Base-by-base conservation (phyloP, 2,113 vertebrate species). In the Bothrops jararaca region DNA sequence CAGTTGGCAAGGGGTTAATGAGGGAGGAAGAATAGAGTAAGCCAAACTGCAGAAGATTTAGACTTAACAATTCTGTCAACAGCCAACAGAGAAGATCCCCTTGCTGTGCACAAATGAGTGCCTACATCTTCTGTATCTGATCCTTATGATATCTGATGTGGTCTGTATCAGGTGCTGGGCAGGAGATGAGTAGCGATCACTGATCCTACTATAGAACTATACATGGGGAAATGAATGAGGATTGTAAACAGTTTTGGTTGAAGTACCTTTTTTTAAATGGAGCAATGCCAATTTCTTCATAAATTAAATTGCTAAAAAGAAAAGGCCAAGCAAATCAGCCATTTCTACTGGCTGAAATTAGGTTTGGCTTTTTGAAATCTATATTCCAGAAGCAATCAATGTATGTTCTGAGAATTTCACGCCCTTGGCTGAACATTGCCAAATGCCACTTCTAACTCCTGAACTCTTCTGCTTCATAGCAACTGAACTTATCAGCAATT, bases 301-400 rank as follows among this genome's bases (percentile, higher is more conserved):
- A 86, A 13, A 52, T 23, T 50, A 50, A 48, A 86, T 24, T 45
- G 39, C 20, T 86, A 24, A 9, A 86, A 45, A 48, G 85, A 86
- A 86, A 86, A 48, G 3, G 42, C 10, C 85, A 93, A 94, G 90
- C 89, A 85, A 92, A 95, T 95, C 94, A 89, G 74, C 74, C 74
- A 80, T 80, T 95, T 74, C 52, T 54, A 18, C 39, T 0, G 4
- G 86, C n/a, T 95, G 58, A 91, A 95, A 85, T 5, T 0, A 0
- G 91, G 85, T 74, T 93, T 91, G 20, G 50, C 87, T 94, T 90
- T 69, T 9, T 92, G 39, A 0, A 0, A 93, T 92, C 92, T 85
- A 26, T 94, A 89, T 94, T 93, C 95, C 95, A 91, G 85, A 88
- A 96, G 96, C 88, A 94, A 94, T 93, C 86, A 48, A 86, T 93